phyloP scores from a whole-genome alignment of 2,113 vertebrate genomes.

The Dipodomys stephensi region DNA sequence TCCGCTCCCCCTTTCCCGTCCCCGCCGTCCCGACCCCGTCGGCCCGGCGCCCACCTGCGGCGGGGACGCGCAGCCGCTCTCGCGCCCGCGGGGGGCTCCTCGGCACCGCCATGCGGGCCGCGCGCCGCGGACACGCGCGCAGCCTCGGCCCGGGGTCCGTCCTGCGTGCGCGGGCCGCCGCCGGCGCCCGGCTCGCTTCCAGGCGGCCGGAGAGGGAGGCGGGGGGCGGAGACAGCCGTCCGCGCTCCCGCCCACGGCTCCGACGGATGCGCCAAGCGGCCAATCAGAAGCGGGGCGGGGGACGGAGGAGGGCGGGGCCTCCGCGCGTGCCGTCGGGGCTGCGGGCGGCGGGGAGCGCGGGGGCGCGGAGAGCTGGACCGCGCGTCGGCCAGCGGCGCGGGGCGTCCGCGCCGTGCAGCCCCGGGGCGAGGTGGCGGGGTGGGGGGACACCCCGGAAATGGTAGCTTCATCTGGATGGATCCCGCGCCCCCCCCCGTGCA shows the following conservation, averaged over 20 bases:
- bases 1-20: not conserved
- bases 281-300: constrained; percentile 31
- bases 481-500: not conserved
- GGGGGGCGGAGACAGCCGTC: too few relatives aligned
- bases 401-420: too few relatives aligned
- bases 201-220: accelerated
- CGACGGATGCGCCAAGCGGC: not conserved
- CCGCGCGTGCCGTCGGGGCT: accelerated
- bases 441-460: too few relatives aligned
- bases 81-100: constrained; percentile 54
- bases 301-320: not conserved
- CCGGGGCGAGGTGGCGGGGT: too few relatives aligned
- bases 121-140: not conserved
- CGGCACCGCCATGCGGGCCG: constrained; percentile 68
- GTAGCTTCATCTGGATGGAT: not conserved
- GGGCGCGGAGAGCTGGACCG: accelerated
- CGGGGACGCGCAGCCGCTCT: not conserved
- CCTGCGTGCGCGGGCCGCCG: not conserved
- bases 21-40: too few relatives aligned
- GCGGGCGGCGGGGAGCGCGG: accelerated
- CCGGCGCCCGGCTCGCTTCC: not conserved
- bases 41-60: constrained; percentile 67
- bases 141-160: not conserved
- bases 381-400: accelerated
- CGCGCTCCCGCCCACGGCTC: not conserved